These are phyloP conservation scores for Danio rerio DNA, from an alignment of 2,113 vertebrate species.

Conservation along the genomic window DNA sequence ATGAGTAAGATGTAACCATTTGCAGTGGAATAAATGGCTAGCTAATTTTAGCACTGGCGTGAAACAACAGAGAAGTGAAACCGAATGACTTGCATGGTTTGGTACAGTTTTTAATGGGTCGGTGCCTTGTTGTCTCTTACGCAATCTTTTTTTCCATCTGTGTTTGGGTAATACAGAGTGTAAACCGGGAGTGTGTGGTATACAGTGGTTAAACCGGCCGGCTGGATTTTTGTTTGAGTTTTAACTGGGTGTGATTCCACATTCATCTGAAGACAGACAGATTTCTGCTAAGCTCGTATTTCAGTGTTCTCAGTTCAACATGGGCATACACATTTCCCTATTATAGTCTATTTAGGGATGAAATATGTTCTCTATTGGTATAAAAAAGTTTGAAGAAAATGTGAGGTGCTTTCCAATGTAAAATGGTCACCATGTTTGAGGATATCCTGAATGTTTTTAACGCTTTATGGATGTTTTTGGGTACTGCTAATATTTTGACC, in stretches of 20 bases:
- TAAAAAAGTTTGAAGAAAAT: not conserved
- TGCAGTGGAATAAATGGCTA: slow-evolving; percentile 28
- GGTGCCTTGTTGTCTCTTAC: slow-evolving; percentile 37
- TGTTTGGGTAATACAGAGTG: slow-evolving; percentile 22
- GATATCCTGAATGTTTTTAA: no score
- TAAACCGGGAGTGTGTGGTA: slow-evolving; percentile 40
- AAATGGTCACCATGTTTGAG: not conserved
- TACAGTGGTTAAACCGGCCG: slow-evolving; percentile 41
- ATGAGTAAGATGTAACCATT: slow-evolving; percentile 8
- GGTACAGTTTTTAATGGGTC: slow-evolving; percentile 16
- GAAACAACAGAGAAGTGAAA: slow-evolving; percentile 44
- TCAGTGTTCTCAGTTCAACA: not conserved
- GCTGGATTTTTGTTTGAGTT: slow-evolving; percentile 68
- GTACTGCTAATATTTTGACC: no score
- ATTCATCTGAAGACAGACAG: slow-evolving; percentile 54
- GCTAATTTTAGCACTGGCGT: slow-evolving; percentile 15
- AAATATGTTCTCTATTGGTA: not conserved
- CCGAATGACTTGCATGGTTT: slow-evolving; percentile 1
- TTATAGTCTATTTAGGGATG: slow-evolving; percentile 7
- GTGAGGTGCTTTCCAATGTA: not conserved
- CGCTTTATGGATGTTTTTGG: no score
- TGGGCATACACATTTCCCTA: not conserved
- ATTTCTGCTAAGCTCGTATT: slow-evolving; percentile 31
- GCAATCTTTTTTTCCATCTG: slow-evolving; percentile 43
- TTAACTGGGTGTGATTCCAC: slow-evolving; percentile 66